Percentiles rank a stretch among this genome's conserved stretches.
Evolutionary conservation across 2,888 invertebrate genomes (phyloP).

Genomic region (Sturmia bella): DNA sequence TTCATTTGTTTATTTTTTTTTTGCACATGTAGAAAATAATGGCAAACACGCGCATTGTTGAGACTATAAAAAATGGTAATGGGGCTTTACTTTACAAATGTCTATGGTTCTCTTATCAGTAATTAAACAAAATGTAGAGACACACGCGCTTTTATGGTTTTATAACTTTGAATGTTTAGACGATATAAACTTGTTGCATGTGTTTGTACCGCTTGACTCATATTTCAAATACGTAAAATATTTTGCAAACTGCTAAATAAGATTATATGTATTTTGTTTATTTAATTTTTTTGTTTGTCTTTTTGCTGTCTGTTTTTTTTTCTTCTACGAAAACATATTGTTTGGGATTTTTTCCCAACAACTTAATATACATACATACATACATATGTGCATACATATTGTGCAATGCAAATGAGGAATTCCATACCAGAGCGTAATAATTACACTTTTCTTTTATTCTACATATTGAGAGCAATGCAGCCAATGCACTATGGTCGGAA

Average conservation of each 20-base stretch:
- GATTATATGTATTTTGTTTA: background rate
- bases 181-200: background rate
- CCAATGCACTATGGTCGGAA: too few species aligned
- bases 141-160: background rate
- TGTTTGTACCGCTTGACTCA: background rate
- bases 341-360: too few species aligned
- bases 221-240: background rate
- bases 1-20: background rate
- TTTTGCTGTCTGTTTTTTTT: too few species aligned
- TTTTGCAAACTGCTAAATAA: background rate
- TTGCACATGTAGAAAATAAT: conserved; percentile 11
- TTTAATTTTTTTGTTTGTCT: too few species aligned
- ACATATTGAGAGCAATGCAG: too few species aligned
- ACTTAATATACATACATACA: background rate
- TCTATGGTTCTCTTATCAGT: background rate
- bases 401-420: too few species aligned
- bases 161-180: background rate
- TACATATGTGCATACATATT: background rate
- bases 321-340: background rate
- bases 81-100: conserved; percentile 3
- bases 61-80: background rate
- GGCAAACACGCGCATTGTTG: conserved; percentile 27
- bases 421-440: too few species aligned
- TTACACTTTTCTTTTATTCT: too few species aligned
- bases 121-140: conserved; percentile 17